Evolutionary conservation across 35 echinoderm and acorn worm genomes (phyloP).

Genomic region (Lytechinus pictus): DNA sequence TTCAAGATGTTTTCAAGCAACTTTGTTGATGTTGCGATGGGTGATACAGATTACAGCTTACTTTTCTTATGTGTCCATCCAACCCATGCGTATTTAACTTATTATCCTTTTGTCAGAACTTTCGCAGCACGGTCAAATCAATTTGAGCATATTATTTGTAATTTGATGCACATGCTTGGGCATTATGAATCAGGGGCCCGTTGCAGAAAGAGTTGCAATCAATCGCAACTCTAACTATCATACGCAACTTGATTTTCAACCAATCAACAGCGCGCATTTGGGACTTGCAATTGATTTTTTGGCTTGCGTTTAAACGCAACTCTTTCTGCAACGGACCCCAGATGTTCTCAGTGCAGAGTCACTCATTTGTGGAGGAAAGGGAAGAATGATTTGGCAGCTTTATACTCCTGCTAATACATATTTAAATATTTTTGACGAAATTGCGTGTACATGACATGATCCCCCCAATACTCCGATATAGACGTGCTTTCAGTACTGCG

Average conservation of each 20-base stretch:
- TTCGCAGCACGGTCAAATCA: neutral
- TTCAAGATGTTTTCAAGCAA: neutral
- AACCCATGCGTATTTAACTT: neutral
- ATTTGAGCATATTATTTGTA: neutral
- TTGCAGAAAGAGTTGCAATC: too few species aligned
- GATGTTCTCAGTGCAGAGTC: neutral
- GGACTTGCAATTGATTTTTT: too few species aligned
- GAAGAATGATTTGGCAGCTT: neutral
- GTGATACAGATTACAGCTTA: neutral
- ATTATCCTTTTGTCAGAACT: neutral
- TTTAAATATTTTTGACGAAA: neutral
- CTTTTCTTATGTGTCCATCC: neutral
- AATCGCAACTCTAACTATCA: too few species aligned
- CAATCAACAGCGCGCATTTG: too few species aligned
- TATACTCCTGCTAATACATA: neutral
- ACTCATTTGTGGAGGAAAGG: neutral
- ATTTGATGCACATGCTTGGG: neutral
- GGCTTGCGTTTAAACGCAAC: too few species aligned
- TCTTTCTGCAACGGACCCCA: too few species aligned
- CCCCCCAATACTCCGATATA: too few species aligned
- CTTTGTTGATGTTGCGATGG: neutral
- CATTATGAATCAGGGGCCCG: too few species aligned
- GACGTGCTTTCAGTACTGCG: too few species aligned
- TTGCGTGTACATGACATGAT: too few species aligned
- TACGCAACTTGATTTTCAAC: too few species aligned